Base-by-base conservation (phyloP, 2,888 invertebrate species). In the Branchipolynoe longqiensis region DNA sequence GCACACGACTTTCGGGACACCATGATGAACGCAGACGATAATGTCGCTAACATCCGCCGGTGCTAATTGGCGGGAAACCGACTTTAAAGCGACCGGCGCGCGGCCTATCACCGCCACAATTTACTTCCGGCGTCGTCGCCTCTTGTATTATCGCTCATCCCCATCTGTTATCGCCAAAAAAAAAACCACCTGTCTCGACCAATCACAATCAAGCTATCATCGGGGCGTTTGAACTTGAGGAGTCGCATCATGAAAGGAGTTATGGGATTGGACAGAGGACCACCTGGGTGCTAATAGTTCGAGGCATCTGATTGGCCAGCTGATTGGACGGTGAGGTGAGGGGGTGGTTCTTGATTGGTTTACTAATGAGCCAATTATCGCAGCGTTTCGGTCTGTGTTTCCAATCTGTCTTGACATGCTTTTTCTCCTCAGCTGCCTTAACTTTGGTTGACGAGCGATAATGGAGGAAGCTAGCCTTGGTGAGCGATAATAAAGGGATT, bases 261-360 rank as follows among this genome's bases (percentile, higher is more conserved):
- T n/a, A n/a, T n/a, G n/a, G n/a, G n/a, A n/a, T n/a, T n/a, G n/a
- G n/a, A n/a, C n/a, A n/a, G n/a, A n/a, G n/a, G n/a, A n/a, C n/a
- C n/a, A n/a, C n/a, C n/a, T n/a, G n/a, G n/a, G n/a, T n/a, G n/a
- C n/a, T n/a, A n/a, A n/a, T n/a, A n/a, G n/a, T n/a, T n/a, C n/a
- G n/a, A n/a, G n/a, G n/a, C n/a, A n/a, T n/a, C n/a, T n/a, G n/a
- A n/a, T n/a, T n/a, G n/a, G n/a, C n/a, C n/a, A n/a, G n/a, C 38
- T 69, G 69, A 69, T 69, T 36, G 69, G 69, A 69, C 22, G 69
- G 38, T 12, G 69, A 69, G 69, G 69, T 69, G 38, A 36, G 69
- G 33, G 36, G 69, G 14, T 33, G 69, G 33, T n/a, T 12, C 36
- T n/a, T 36, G 69, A 69, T 69, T 36, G 69, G 69, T 38, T 14